phyloP scores from a whole-genome alignment of 2,113 vertebrate genomes.

The Brachyistius frenatus region DNA sequence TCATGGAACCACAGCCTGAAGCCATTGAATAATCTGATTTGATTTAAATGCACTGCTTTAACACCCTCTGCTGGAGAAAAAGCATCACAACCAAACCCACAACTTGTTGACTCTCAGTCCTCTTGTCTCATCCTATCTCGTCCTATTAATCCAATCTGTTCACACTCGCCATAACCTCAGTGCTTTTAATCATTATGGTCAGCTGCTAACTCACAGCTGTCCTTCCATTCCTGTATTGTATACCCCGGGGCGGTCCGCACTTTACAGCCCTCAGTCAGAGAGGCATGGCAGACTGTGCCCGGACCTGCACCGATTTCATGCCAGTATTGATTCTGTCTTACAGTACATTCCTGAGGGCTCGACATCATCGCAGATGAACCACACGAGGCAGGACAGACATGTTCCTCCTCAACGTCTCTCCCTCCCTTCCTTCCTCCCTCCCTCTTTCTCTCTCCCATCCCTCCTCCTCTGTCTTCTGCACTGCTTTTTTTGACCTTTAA shows the following conservation, averaged over 20 bases:
- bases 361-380: slow-evolving; percentile 52
- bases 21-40: not conserved
- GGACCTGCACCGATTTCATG: slow-evolving; percentile 25
- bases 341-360: slow-evolving; percentile 48
- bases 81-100: not conserved
- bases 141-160: not conserved
- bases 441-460: slow-evolving; percentile 7
- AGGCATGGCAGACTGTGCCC: not conserved
- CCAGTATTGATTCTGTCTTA: slow-evolving; percentile 39
- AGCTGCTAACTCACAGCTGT: not conserved
- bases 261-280: not conserved
- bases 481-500: slow-evolving; percentile 56
- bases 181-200: not conserved
- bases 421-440: slow-evolving; percentile 18
- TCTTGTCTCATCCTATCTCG: not conserved
- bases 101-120: not conserved
- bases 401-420: slow-evolving; percentile 27
- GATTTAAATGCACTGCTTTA: slow-evolving; percentile 12
- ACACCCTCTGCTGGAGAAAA: slow-evolving; percentile 71
- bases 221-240: not conserved
- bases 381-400: slow-evolving; percentile 30
- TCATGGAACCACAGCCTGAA: slow-evolving; percentile 18
- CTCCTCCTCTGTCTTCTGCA: slow-evolving; percentile 38
- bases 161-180: not conserved
- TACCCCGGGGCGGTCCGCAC: not conserved